These are phyloP conservation scores for Patella caerulea DNA, from an alignment of 2,888 invertebrate species.

Conservation along the genomic window DNA sequence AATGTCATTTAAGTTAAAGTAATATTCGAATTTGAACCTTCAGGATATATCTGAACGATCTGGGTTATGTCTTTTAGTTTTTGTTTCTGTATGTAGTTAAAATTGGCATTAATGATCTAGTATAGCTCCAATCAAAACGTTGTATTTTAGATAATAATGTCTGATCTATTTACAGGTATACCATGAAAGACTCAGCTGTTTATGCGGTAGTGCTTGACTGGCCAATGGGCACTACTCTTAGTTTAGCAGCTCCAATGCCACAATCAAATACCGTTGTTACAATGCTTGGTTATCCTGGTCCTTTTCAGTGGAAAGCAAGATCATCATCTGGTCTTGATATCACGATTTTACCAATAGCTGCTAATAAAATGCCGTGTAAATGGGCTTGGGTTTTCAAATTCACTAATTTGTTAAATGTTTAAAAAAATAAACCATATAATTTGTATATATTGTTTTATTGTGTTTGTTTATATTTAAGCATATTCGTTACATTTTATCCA, in stretches of 20 bases:
- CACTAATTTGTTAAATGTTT: slow-evolving; percentile 12
- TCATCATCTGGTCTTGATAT: slow-evolving; percentile 42
- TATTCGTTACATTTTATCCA: no score
- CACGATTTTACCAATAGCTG: slow-evolving; percentile 41
- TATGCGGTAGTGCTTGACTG: slow-evolving; percentile 82
- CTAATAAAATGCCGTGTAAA: slow-evolving; percentile 40
- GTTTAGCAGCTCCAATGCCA: slow-evolving; percentile 72
- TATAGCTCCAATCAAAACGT: no score
- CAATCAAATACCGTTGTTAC: slow-evolving; percentile 67
- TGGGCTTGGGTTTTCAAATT: slow-evolving; percentile 52
- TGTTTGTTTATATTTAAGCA: no score
- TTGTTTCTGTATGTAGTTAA: no score
- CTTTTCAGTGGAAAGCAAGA: slow-evolving; percentile 27
- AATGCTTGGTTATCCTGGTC: slow-evolving; percentile 73
- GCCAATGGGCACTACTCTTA: slow-evolving; percentile 77
- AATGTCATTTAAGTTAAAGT: no score
- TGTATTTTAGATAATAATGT: no score
- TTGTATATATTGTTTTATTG: not conserved
- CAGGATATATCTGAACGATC: no score
- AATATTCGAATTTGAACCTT: no score
- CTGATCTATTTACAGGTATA: slow-evolving; percentile 44
- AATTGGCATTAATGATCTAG: no score
- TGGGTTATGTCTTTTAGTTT: no score
- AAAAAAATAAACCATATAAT: not conserved
- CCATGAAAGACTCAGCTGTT: slow-evolving; percentile 69